Percentiles rank a stretch among this genome's conserved stretches.
phyloP scores from a whole-genome alignment of 2,113 vertebrate genomes.

The Glaucomys volans region DNA sequence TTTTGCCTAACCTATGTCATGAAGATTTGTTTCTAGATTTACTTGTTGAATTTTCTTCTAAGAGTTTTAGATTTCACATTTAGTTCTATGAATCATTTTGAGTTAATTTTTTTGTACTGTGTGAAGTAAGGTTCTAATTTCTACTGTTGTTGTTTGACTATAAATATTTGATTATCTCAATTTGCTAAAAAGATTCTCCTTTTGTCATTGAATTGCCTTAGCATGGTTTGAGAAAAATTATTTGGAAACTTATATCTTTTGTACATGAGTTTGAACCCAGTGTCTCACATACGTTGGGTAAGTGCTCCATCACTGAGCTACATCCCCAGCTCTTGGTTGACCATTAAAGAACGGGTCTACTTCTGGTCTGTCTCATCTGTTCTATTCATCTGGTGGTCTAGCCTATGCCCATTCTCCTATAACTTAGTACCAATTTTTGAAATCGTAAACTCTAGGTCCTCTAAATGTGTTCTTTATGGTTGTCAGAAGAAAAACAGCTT shows the following conservation, averaged over 20 bases:
- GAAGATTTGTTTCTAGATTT: background rate
- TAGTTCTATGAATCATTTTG: background rate
- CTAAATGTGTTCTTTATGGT: background rate
- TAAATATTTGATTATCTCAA: background rate
- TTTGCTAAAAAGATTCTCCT: background rate
- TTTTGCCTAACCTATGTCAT: background rate
- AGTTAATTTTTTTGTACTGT: background rate
- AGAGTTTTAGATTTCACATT: background rate
- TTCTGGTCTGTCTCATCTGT: background rate
- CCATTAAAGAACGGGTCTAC: background rate
- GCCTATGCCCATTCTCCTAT: background rate
- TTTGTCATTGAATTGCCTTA: background rate
- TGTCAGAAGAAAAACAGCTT: background rate
- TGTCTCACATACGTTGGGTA: too few species aligned
- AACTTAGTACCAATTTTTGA: background rate
- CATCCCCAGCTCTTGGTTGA: background rate
- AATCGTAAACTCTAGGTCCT: background rate
- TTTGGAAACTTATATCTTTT: too few species aligned
- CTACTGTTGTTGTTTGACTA: background rate
- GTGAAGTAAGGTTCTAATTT: background rate
- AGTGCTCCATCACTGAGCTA: too few species aligned
- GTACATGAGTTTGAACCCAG: too few species aligned
- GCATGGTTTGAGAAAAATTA: background rate
- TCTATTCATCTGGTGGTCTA: background rate
- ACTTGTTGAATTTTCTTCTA: background rate